Evolutionary conservation across 2,888 invertebrate genomes (phyloP), one percentile per base, ranked within the genome.

Genomic region (Doris montereyensis): DNA sequence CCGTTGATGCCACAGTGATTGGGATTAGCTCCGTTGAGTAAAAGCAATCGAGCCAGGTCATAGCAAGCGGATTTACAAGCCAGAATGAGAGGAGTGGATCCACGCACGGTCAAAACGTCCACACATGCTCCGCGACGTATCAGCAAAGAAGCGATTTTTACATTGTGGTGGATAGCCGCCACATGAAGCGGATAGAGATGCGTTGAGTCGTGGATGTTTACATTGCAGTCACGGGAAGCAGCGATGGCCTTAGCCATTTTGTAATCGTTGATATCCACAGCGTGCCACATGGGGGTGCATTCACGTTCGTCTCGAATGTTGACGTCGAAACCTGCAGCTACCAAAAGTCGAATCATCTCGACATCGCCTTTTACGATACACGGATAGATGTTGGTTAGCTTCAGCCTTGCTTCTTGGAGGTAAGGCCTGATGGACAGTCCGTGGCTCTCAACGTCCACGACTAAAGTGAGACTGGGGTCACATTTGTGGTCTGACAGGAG

Each of bases 11-110:
- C 87, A 21, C 84, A 80, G 79, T 86, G 86, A 79, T 87, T 88
- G n/a, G 87, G 87, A 71, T 87, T 83, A 1, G 88, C 87, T 4
- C 88, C 88, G 79, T 88, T 87, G 24, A 87, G 78, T 2, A 88
- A 76, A 13, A 88, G 76, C 17, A 87, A 82, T 28, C 85, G 78
- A 0, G 85, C 85, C 0, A 85, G 85, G 2, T 85, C 83, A 28
- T 80, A 85, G 74, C 83, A 83, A 4, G 83, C 86, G 4, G 85
- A 80, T 13, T 86, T 84, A 73, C 87, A 86, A 2, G 88, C 85
- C 24, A 88, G 75, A 32, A 86, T 84, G 10, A 88, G 83, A 2
- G 88, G 81, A 1, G 87, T 87, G 73, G 87, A 87, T 0, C 88
- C 88, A 35, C 87, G 83, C 17, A 87, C 78, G 81, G 87, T 87